Conservation (phyloP, 2,888 invertebrate genomes). For the Margaritifera margaritifera region DNA sequence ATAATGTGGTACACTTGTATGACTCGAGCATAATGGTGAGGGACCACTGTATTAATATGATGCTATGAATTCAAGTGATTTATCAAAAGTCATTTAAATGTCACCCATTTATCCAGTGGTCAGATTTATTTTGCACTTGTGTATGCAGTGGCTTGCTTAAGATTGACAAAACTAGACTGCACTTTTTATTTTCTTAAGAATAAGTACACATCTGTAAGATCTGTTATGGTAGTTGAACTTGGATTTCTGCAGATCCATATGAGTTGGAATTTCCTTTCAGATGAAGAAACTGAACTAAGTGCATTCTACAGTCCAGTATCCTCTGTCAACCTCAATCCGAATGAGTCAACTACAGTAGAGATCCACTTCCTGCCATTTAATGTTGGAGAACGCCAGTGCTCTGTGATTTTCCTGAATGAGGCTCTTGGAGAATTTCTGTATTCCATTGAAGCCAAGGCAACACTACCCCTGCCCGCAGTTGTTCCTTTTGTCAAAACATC, state of each 20-base stretch:
- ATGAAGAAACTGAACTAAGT: slow-evolving; percentile 53
- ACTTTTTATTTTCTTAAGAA: neutral
- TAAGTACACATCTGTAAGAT: too few relatives aligned
- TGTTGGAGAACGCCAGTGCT: slow-evolving; percentile 67
- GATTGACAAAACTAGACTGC: neutral
- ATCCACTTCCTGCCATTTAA: slow-evolving; percentile 71
- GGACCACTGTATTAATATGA: too few relatives aligned
- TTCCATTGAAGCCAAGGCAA: slow-evolving; percentile 66
- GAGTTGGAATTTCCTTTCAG: slow-evolving; percentile 27
- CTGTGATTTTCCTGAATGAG: slow-evolving; percentile 69
- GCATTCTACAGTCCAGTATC: slow-evolving; percentile 63
- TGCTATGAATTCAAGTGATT: too few relatives aligned
- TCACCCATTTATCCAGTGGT: too few relatives aligned
- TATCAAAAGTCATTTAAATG: too few relatives aligned
- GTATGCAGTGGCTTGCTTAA: too few relatives aligned
- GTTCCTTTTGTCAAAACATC: slow-evolving; percentile 62
- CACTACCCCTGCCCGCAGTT: slow-evolving; percentile 62
- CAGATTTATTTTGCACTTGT: too few relatives aligned
- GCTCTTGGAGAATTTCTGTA: slow-evolving; percentile 71
- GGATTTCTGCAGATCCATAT: too few relatives aligned
- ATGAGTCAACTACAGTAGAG: slow-evolving; percentile 53
- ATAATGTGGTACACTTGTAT: too few relatives aligned
- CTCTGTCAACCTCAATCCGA: slow-evolving; percentile 53
- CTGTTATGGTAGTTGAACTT: too few relatives aligned
- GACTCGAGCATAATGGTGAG: too few relatives aligned